Base-by-base conservation (phyloP, 2,888 invertebrate genomes). In the Zygothrica quintamaculata region DNA sequence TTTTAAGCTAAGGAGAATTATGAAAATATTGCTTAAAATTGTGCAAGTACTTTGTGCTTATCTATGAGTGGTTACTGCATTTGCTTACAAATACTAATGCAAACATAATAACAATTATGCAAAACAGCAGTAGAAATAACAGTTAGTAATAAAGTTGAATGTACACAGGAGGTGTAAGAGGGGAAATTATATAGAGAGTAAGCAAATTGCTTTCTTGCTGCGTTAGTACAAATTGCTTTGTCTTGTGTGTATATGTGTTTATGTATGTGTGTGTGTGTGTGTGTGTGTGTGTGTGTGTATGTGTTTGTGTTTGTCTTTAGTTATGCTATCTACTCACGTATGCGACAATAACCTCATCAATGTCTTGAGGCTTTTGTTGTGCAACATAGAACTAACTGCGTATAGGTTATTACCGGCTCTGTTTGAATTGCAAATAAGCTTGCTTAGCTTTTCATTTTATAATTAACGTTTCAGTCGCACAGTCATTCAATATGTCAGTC, bases 61-160 rank as follows among this genome's bases (percentile, higher is more conserved):
- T 26, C 8, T 51, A 50, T 36, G 48, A 29, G 36, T 43, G 51
- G 16, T 51, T 25, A 18, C n/a, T 70, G 67, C 70, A 61, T 51
- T 40, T 44, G 52, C 52, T 39, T 36, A 64, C 3, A 44, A 76
- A 76, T 78, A 61, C 62, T 71, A 66, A 43, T 48, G 50, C 65
- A 77, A 84, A 78, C 78, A 84, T 76, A 78, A 81, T 76, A 70
- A 58, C 74, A 84, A 81, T 84, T 84, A 84, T 81, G 81, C 80
- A 61, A 67, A 78, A 61, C 44, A 59, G 69, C 51, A 56, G 29
- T 1, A 46, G 15, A 16, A 39, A 42, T n/a, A 2, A 7, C 15
- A 52, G 46, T n/a, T 34, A 57, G 48, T 56, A 61, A 51, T 69
- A 77, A 73, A 72, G 73, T 42, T 3, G 26, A 11, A 9, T 13